Conservation (phyloP, 2,888 invertebrate genomes). For the Drosophila anomalata region DNA sequence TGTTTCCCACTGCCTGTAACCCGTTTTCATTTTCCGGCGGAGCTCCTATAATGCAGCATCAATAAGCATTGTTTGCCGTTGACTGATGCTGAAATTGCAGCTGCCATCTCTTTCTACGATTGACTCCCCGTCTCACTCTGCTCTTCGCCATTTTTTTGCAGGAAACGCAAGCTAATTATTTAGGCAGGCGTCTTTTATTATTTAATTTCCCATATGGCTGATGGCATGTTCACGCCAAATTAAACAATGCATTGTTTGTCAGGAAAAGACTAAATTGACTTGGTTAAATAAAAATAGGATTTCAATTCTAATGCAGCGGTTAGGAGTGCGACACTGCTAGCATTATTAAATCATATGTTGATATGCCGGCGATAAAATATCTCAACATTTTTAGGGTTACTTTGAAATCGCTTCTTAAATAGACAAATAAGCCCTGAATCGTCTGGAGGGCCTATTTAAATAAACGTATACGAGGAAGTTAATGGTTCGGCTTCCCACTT, state of each 20-base stretch:
- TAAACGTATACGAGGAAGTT: background rate
- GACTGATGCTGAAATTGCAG: constrained; percentile 42
- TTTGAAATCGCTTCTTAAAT: background rate
- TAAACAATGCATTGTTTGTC: constrained; percentile 6
- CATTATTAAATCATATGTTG: background rate
- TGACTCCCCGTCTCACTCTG: background rate
- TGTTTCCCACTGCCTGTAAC: constrained; percentile 18
- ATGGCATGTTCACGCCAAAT: constrained; percentile 21
- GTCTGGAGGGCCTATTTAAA: constrained; percentile 1
- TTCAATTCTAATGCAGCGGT: background rate
- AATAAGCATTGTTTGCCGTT: constrained; percentile 63
- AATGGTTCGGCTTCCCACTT: background rate
- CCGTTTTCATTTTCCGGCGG: constrained; percentile 32
- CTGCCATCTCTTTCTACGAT: constrained; percentile 8
- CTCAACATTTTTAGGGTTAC: background rate
- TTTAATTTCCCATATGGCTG: constrained; percentile 27
- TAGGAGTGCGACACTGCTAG: background rate
- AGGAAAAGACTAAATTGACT: background rate
- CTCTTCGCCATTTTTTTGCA: background rate
- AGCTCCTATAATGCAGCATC: constrained; percentile 60
- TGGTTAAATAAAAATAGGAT: background rate
- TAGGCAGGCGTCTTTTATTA: constrained; percentile 27
- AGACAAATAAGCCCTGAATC: background rate
- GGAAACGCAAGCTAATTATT: constrained; percentile 39
- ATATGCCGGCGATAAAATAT: too few species aligned